Base-by-base conservation (phyloP, 2,888 invertebrate genomes). In the Thecocarcelia acutangulata region DNA sequence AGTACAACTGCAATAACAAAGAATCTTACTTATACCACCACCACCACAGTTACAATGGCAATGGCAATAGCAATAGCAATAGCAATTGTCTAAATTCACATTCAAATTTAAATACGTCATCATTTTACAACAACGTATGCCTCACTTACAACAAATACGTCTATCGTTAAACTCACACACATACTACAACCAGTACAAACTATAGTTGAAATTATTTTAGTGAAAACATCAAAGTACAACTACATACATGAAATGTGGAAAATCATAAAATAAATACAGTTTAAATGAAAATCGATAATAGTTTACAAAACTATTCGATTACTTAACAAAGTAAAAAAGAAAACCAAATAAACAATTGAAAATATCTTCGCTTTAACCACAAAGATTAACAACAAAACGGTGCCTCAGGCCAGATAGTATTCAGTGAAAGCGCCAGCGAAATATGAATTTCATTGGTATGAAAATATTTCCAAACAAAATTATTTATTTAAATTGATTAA, bases 371-470 rank as follows among this genome's bases (percentile, higher is more conserved):
- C 68, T 54, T 48, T 66, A 76, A 17, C 21, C 46, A 9, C 24
- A 48, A 69, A 56, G 5, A 64, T n/a, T 61, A 69, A 76, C 66
- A 85, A 85, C 87, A 88, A 87, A 87, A 88, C 88, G 87, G 87
- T 86, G 87, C 86, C 88, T 84, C 88, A 88, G 88, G 89, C 88
- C 88, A 91, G 91, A 88, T 91, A 91, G 91, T 90, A 89, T 87
- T 88, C 87, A 89, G 87, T 89, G 87, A 89, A 87, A 89, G 91
- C 91, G 90, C 90, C 91, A 88, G 88, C 90, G 90, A 90, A 90
- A 90, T 86, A 90, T 91, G 91, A 90, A 91, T 91, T 90, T 91
- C 90, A 91, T 91, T 90, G 91, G 91, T 91, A 91, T 88, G 90
- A 86, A 75, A 66, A 77, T 42, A 61, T 19, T 8, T 17, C 24